These are phyloP conservation scores for Heliconius erato DNA, from an alignment of 2,888 invertebrate genomes.

Conservation along the genomic window DNA sequence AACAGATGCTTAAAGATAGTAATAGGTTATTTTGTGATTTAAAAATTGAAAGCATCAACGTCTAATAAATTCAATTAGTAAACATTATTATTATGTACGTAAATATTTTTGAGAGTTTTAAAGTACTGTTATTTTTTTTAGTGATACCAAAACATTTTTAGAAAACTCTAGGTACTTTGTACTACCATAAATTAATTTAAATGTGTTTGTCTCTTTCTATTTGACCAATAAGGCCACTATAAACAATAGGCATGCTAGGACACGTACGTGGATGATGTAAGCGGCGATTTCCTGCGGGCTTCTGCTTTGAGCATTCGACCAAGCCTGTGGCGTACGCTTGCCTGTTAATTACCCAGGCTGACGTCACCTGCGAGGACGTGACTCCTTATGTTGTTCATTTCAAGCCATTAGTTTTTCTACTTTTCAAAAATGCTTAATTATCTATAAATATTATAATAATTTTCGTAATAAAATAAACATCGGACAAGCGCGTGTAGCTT, in stretches of 20 bases:
- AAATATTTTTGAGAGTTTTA: too few species aligned
- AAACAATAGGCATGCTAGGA: slow-evolving; percentile 65
- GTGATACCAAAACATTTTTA: not conserved
- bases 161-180: not conserved
- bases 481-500: too few species aligned
- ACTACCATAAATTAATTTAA: not conserved
- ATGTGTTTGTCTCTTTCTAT: slow-evolving; percentile 28
- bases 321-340: slow-evolving; percentile 68
- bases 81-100: too few species aligned
- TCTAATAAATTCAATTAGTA: too few species aligned
- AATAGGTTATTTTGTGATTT: too few species aligned
- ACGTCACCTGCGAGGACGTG: slow-evolving; percentile 77
- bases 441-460: not conserved
- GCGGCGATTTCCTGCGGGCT: slow-evolving; percentile 79
- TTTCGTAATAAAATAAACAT: not conserved
- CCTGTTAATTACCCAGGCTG: slow-evolving; percentile 79
- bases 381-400: slow-evolving; percentile 73
- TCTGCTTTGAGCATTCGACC: slow-evolving; percentile 59
- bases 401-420: slow-evolving; percentile 69
- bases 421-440: too few species aligned
- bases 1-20: not conserved
- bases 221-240: slow-evolving; percentile 44
- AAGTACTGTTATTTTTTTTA: not conserved
- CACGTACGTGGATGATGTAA: slow-evolving; percentile 80
- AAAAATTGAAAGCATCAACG: too few species aligned